Evolutionary conservation across 2,797 vertebrate genomes (phyloP).

Genomic region (Micromesistius poutassou): DNA sequence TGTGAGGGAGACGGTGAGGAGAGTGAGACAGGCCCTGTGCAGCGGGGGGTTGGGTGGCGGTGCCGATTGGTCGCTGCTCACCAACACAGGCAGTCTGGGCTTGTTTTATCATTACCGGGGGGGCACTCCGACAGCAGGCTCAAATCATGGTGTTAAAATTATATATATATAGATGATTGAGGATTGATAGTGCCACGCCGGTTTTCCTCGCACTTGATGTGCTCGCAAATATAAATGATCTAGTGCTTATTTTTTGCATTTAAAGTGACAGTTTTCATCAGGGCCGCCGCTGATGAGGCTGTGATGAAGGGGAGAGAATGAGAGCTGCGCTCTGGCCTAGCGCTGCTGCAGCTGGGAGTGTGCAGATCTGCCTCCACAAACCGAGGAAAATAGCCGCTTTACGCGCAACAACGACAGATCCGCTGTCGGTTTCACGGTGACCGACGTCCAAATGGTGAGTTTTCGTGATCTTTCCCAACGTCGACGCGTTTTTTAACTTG

Average conservation of each 20-base stretch:
- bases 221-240: constrained; percentile 53
- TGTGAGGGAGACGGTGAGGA: constrained; percentile 14
- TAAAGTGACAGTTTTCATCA: constrained; percentile 61
- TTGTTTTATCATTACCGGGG: constrained; percentile 79
- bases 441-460: constrained; percentile 79
- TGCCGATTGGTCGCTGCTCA: constrained; percentile 77
- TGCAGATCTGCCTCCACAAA: constrained; percentile 72
- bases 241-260: constrained; percentile 53
- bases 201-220: constrained; percentile 51
- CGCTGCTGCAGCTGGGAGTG: constrained; percentile 72
- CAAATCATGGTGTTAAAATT: constrained; percentile 72
- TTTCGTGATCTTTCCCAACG: constrained; percentile 54
- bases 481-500: constrained; percentile 46
- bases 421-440: constrained; percentile 68
- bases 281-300: constrained; percentile 71
- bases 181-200: constrained; percentile 56
- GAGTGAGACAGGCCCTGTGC: constrained; percentile 68
- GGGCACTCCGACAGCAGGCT: constrained; percentile 75
- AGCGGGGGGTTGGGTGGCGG: constrained; percentile 76
- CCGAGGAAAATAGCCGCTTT: constrained; percentile 68
- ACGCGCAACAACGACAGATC: constrained; percentile 56
- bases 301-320: constrained; percentile 77
- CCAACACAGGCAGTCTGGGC: constrained; percentile 73
- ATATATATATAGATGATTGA: constrained; percentile 41
- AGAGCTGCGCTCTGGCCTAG: constrained; percentile 77